These are phyloP conservation scores for Lasiurus cinereus DNA, from an alignment of 2,113 vertebrate species.

Conservation along the genomic window DNA sequence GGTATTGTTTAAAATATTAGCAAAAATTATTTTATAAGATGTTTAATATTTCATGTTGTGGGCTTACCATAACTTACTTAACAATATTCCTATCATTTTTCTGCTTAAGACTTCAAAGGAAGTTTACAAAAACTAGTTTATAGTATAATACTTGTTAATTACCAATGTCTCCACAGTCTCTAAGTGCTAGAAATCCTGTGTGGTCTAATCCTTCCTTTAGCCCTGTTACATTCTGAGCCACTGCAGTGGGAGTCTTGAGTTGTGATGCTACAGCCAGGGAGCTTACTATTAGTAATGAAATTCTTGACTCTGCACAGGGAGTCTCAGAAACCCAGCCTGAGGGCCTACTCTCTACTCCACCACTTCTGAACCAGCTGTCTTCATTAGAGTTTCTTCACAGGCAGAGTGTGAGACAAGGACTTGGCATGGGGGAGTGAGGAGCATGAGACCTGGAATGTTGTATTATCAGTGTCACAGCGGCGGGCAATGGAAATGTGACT, in stretches of 20 bases:
- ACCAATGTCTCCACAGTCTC: not conserved
- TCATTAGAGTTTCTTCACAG: not conserved
- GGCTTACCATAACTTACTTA: not conserved
- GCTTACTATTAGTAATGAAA: not conserved
- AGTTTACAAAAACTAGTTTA: not conserved
- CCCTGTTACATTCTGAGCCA: not conserved
- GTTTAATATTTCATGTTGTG: not conserved
- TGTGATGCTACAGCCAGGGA: not conserved
- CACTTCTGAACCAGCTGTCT: not conserved
- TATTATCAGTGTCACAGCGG: not conserved
- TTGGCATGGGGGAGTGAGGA: not conserved
- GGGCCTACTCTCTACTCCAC: not conserved
- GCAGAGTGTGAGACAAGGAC: not conserved
- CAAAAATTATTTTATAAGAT: not conserved
- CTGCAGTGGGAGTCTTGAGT: not conserved
- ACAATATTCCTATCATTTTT: not conserved
- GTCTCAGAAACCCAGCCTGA: not conserved
- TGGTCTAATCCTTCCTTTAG: not conserved
- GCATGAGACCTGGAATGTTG: too few species aligned
- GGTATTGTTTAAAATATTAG: not conserved
- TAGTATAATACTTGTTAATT: not conserved
- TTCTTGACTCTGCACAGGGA: not conserved
- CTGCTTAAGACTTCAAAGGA: not conserved
- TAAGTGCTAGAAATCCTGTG: not conserved
- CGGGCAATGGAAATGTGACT: not conserved